Conservation (phyloP, 2,797 vertebrate species). For the Rallus crepitans region DNA sequence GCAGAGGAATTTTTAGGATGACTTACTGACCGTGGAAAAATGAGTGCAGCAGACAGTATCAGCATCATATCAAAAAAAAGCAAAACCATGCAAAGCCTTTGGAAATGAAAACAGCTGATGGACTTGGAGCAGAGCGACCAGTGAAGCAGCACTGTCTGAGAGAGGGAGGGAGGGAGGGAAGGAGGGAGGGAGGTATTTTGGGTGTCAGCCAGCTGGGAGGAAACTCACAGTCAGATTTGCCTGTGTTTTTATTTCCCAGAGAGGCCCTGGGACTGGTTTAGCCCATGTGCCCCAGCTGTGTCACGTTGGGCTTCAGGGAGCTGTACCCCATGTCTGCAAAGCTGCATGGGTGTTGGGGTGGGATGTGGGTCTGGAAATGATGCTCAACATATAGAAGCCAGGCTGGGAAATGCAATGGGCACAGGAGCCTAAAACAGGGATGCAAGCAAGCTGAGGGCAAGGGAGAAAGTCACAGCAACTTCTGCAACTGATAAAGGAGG, state of each 20-base stretch:
- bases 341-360: rapidly evolving
- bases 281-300: not conserved
- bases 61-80: constrained; percentile 34
- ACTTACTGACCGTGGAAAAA: constrained; percentile 56
- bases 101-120: constrained; percentile 58
- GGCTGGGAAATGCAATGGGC: not conserved
- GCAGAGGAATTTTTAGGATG: constrained; percentile 56
- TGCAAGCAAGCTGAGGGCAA: not conserved
- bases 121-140: not conserved
- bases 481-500: not conserved
- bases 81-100: constrained; percentile 21
- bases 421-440: not conserved
- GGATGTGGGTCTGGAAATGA: not conserved
- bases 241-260: not conserved
- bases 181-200: not conserved
- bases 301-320: rapidly evolving
- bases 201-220: not conserved
- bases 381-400: rapidly evolving
- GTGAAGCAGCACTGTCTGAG: not conserved
- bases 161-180: not conserved
- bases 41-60: not conserved
- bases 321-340: not conserved
- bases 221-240: not conserved
- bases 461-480: not conserved
- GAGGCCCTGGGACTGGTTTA: not conserved